Evolutionary conservation across 2,888 invertebrate species (phyloP).

Genomic region (Trichopria drosophilae): DNA sequence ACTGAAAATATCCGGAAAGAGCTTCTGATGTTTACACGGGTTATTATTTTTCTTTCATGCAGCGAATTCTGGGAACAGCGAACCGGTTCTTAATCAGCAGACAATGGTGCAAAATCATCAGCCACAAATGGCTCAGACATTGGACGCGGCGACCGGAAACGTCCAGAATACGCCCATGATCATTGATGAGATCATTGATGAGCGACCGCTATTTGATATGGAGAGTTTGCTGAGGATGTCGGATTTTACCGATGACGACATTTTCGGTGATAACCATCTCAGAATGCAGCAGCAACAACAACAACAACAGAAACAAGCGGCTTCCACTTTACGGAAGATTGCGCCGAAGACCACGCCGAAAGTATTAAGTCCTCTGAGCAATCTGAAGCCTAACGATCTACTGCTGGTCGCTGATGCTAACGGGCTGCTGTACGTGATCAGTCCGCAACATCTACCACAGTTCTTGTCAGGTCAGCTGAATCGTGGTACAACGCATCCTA

Average conservation of each 20-base stretch:
- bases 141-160: no score
- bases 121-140: no score
- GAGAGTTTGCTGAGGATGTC: constrained; percentile 75
- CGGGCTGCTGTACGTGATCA: constrained; percentile 57
- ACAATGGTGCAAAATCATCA: no score
- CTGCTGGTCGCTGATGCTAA: constrained; percentile 55
- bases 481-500: constrained; percentile 46
- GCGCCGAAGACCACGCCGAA: constrained; percentile 56
- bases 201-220: constrained; percentile 64
- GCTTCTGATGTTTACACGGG: no score
- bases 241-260: constrained; percentile 71
- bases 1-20: no score
- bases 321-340: constrained; percentile 51
- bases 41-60: no score
- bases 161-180: constrained; percentile 43
- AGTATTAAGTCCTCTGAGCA: constrained; percentile 54
- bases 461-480: constrained; percentile 53
- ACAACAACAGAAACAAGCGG: constrained; percentile 34
- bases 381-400: constrained; percentile 56
- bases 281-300: constrained; percentile 23
- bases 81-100: no score
- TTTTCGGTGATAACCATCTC: constrained; percentile 58
- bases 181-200: constrained; percentile 55
- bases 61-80: no score
- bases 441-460: constrained; percentile 55